Conservation (phyloP, 2,888 invertebrate species). For the Sarcophaga rosellei region DNA sequence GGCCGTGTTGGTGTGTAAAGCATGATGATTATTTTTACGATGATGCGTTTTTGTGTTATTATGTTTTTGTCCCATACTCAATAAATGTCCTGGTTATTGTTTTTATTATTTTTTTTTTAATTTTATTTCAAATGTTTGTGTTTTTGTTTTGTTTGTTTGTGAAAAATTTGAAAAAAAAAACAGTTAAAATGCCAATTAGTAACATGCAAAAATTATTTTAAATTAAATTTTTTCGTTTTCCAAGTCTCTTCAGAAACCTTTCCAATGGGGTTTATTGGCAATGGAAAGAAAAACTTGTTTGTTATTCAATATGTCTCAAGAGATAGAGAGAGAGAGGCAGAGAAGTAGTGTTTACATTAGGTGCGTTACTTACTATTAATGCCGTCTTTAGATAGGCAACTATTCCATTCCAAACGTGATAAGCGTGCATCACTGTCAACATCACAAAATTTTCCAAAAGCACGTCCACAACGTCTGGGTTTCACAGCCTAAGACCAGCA, state of each 20-base stretch:
- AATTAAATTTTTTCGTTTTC: not conserved
- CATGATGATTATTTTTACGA: slow-evolving; percentile 62
- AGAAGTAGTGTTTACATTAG: slow-evolving; percentile 4
- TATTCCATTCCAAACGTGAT: slow-evolving; percentile 91
- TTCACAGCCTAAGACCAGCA: slow-evolving; percentile 85
- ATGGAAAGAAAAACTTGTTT: not conserved
- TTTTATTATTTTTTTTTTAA: not conserved
- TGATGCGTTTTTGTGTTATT: slow-evolving; percentile 61
- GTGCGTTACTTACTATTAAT: slow-evolving; percentile 88
- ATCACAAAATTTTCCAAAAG: slow-evolving; percentile 94
- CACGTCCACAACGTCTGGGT: slow-evolving; percentile 93
- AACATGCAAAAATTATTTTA: slow-evolving; percentile 42
- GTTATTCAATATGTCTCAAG: not conserved
- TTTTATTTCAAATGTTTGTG: not conserved
- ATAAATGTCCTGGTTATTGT: slow-evolving; percentile 60
- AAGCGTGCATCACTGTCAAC: slow-evolving; percentile 90
- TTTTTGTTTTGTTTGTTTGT: slow-evolving; percentile 28
- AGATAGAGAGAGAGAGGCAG: not conserved
- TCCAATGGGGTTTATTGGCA: not conserved
- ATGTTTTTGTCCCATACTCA: slow-evolving; percentile 63
- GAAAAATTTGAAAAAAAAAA: slow-evolving; percentile 31
- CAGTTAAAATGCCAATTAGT: slow-evolving; percentile 42
- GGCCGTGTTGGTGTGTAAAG: slow-evolving; percentile 60
- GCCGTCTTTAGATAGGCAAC: slow-evolving; percentile 91
- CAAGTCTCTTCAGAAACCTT: not conserved